phyloP scores from a whole-genome alignment of 2,113 vertebrate genomes.

The Dolichotis patagonum region DNA sequence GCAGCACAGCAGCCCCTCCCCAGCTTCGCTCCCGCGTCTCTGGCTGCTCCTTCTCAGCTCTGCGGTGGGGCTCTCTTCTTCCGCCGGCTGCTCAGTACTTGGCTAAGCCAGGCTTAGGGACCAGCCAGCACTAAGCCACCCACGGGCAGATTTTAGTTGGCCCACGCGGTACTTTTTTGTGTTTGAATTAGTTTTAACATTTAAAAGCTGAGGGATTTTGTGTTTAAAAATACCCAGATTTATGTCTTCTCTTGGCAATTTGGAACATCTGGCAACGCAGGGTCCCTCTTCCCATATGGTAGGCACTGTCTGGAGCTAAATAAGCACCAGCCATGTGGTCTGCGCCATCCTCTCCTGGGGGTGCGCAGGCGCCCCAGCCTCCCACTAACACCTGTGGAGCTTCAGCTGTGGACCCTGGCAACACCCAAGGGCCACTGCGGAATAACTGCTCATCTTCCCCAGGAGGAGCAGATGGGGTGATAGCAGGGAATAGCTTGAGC shows the following conservation, averaged over 20 bases:
- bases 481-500: neutral
- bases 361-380: accelerated
- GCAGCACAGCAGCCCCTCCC: neutral
- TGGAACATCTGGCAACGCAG: slow-evolving; percentile 64
- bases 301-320: neutral
- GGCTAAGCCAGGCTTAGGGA: slow-evolving; percentile 38
- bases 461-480: neutral
- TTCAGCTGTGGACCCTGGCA: neutral
- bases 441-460: neutral
- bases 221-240: slow-evolving; percentile 78
- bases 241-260: slow-evolving; percentile 61
- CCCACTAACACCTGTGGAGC: neutral
- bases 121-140: slow-evolving; percentile 70
- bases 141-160: slow-evolving; percentile 69
- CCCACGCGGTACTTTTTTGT: slow-evolving; percentile 57
- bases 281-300: neutral
- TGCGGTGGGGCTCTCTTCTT: neutral
- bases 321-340: neutral
- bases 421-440: neutral
- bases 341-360: neutral
- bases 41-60: slow-evolving; percentile 30
- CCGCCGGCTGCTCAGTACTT: neutral
- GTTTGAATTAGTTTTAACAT: slow-evolving; percentile 76
- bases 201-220: slow-evolving; percentile 75
- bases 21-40: neutral